Conservation (phyloP, 2,888 invertebrate genomes). For the Atrina japonica region DNA sequence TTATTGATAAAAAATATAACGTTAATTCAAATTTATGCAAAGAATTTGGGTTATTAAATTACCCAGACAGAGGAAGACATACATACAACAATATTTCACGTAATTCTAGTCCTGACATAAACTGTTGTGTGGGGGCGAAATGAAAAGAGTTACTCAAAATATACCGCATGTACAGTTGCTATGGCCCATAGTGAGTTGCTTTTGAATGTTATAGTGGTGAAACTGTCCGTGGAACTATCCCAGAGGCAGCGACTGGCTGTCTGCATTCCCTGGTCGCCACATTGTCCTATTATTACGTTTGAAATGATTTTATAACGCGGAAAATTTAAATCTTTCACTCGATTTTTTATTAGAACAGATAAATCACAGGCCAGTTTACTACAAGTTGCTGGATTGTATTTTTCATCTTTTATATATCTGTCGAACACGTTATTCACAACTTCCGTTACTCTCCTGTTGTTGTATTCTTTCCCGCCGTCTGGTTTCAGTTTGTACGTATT, state of each 20-base stretch:
- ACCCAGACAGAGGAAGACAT: too few relatives aligned
- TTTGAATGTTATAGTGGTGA: slow-evolving; percentile 48
- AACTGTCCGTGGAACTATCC: slow-evolving; percentile 58
- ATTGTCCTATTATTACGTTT: slow-evolving; percentile 59
- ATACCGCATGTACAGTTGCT: slow-evolving; percentile 60
- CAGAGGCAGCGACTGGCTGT: slow-evolving; percentile 62
- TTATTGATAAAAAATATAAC: too few relatives aligned
- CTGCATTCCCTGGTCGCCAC: slow-evolving; percentile 58
- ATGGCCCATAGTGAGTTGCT: slow-evolving; percentile 54
- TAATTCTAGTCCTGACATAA: too few relatives aligned
- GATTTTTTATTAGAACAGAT: slow-evolving; percentile 53
- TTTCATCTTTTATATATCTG: slow-evolving; percentile 45
- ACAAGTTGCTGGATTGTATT: slow-evolving; percentile 49
- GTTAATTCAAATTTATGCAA: too few relatives aligned
- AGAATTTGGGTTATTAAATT: too few relatives aligned
- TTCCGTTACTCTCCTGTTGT: slow-evolving; percentile 38
- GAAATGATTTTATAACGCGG: slow-evolving; percentile 58
- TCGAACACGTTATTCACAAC: slow-evolving; percentile 46
- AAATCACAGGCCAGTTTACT: slow-evolving; percentile 54
- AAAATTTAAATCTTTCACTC: slow-evolving; percentile 55
- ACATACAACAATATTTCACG: too few relatives aligned
- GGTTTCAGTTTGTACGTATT: slow-evolving; percentile 65
- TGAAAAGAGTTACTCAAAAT: slow-evolving; percentile 60
- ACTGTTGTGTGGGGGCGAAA: too few relatives aligned
- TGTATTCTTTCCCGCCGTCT: slow-evolving; percentile 47